Base-by-base conservation (phyloP, 2,888 invertebrate genomes). In the Apodemia zela region DNA sequence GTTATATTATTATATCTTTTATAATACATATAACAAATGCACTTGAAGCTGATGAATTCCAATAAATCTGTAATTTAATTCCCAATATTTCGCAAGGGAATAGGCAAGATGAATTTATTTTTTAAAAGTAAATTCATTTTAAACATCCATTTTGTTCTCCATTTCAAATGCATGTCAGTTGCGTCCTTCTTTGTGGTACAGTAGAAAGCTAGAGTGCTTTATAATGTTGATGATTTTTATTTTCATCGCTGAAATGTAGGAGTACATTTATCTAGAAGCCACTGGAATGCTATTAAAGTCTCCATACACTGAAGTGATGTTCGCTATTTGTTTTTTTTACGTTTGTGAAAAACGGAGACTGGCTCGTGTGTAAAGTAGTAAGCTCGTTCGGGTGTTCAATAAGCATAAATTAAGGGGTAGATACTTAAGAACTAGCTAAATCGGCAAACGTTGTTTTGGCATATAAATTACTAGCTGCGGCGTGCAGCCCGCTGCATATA, bases 161-260 rank as follows among this genome's bases (percentile, higher is more conserved):
- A 54, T 25, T 54, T 4, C 17, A 47, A 47, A 47, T 54, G 15
- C 54, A 51, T 51, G 25, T 54, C 25, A 25, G 54, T 25, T 13
- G 25, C 25, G 54, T 25, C 25, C 54, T 21, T 54, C 13, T 54
- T 54, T 54, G 18, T 25, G 54, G 25, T 25, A 15, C 13, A 54
- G 25, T 33, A 17, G 15, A 21, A 59, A 38, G 60, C 60, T 57
- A 29, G 57, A 57, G 57, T 57, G 57, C 57, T 57, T 57, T 29
- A 25, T 25, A 57, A 25, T 57, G 57, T n/a, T 54, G 15, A 54
- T 21, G 54, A 57, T 57, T 57, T 57, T 57, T 57, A 57, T 57
- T 57, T 57, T 57, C 21, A 29, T 57, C n/a, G 15, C 29, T 57
- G 25, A 3, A 57, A 29, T 29, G 25, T 57, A n/a, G 7, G 1